Conservation (phyloP, 2,113 vertebrate species). For the Scopus umbretta region DNA sequence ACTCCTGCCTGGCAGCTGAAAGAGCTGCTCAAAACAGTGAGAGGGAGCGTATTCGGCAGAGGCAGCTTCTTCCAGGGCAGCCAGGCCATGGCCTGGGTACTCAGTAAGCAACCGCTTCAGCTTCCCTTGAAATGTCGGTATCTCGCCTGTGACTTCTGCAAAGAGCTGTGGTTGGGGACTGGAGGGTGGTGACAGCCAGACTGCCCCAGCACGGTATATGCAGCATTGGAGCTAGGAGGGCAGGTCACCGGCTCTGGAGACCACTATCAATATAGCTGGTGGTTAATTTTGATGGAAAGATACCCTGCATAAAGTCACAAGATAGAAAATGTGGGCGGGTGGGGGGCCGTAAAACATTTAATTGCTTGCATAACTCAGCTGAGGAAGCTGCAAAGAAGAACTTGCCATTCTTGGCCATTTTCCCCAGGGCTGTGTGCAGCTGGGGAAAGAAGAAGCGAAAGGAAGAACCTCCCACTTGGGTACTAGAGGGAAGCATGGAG, state of each 20-base stretch:
- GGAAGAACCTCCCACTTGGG: background rate
- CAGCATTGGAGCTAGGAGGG: background rate
- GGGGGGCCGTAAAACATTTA: rapidly evolving
- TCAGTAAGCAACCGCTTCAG: background rate
- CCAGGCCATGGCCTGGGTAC: background rate
- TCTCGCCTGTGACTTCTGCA: background rate
- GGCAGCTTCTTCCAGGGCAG: background rate
- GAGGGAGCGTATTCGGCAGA: background rate
- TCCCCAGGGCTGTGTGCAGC: background rate
- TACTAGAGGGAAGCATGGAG: background rate
- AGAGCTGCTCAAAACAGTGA: background rate
- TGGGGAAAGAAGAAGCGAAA: conserved; percentile 53
- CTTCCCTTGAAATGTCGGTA: background rate
- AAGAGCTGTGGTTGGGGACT: background rate
- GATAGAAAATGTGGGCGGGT: background rate
- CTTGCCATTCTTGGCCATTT: background rate
- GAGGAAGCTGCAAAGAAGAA: conserved; percentile 46
- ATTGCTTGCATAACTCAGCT: background rate
- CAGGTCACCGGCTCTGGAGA: background rate
- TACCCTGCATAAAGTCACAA: background rate
- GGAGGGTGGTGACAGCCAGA: background rate
- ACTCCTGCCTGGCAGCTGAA: background rate
- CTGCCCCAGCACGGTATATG: background rate
- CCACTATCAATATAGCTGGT: background rate
- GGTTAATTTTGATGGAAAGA: background rate